Conservation (phyloP, 2,888 invertebrate genomes). For the Nomada fabriciana region DNA sequence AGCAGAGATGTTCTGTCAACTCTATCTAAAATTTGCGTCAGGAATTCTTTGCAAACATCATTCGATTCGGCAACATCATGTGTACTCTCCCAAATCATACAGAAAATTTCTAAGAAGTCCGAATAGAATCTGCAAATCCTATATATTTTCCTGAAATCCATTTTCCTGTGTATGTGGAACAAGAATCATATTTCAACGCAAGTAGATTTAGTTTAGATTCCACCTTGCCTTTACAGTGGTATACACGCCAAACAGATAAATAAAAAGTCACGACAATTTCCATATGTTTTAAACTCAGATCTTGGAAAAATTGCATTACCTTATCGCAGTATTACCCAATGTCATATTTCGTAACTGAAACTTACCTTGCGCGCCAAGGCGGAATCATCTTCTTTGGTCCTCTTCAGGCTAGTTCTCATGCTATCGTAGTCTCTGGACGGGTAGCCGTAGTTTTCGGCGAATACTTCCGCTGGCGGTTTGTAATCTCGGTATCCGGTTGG, state of each 20-base stretch:
- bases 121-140: neutral
- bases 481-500: slow-evolving; percentile 93
- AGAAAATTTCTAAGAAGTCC: neutral
- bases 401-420: slow-evolving; percentile 60
- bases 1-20: neutral
- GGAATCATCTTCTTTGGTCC: slow-evolving; percentile 73
- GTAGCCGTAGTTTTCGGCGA: slow-evolving; percentile 80
- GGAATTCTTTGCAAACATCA: neutral
- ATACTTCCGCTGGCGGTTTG: slow-evolving; percentile 89
- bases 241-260: neutral
- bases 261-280: neutral
- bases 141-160: neutral
- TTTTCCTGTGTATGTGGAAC: neutral
- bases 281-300: neutral
- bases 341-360: neutral
- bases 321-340: too few relatives aligned
- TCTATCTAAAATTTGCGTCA: neutral
- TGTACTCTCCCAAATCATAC: neutral
- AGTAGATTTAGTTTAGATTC: neutral
- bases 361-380: slow-evolving; percentile 78
- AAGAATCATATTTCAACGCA: slow-evolving; percentile 7
- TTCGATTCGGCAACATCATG: neutral
- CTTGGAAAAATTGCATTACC: too few relatives aligned
- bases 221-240: neutral
- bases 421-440: slow-evolving; percentile 61